phyloP scores from a whole-genome alignment of 2,113 vertebrate genomes.

The Protobothrops flavoviridis region DNA sequence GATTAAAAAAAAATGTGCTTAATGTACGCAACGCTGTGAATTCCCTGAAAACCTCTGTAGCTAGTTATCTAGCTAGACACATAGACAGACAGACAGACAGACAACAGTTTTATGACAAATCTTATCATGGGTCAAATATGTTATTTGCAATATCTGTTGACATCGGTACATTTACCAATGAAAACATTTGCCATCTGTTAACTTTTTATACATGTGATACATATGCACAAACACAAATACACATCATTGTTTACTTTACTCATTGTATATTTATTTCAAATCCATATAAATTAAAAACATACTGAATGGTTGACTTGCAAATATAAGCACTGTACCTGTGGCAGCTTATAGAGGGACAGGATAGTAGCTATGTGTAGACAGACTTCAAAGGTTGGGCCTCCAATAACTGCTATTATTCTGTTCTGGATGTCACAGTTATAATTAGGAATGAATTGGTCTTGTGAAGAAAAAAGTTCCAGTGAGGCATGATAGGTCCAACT shows the following conservation, averaged over 20 bases:
- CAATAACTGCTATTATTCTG: not conserved
- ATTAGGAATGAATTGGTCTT: not conserved
- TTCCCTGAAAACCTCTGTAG: no score
- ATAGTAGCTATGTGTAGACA: not conserved
- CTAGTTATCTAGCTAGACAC: no score
- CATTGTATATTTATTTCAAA: not conserved
- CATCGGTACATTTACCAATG: not conserved
- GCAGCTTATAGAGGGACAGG: not conserved
- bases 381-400: not conserved
- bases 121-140: no score
- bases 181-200: not conserved
- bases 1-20: no score
- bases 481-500: not conserved
- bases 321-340: not conserved
- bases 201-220: no score
- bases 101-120: not conserved
- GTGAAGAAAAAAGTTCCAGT: constrained; percentile 4
- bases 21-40: no score
- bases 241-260: not conserved
- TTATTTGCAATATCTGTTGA: not conserved
- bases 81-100: not conserved
- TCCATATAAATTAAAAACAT: not conserved
- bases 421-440: not conserved
- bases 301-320: not conserved
- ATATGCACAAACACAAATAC: no score